phyloP scores from a whole-genome alignment of 2,888 invertebrate genomes.

The Zhuqinia jingwanae region DNA sequence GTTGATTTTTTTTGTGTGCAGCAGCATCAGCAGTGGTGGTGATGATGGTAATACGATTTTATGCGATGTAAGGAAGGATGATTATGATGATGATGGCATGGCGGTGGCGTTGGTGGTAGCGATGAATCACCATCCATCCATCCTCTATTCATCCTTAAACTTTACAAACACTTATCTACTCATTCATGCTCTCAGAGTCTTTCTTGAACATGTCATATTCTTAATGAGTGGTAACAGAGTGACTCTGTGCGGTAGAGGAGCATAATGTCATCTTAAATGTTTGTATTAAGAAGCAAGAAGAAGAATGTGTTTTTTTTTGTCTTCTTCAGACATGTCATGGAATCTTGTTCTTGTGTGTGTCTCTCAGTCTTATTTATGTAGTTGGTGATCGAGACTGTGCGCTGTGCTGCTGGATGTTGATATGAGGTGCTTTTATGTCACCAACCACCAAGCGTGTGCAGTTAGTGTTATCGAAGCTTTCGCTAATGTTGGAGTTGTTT shows the following conservation, averaged over 20 bases:
- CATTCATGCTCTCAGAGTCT: conserved; percentile 24
- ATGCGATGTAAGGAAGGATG: conserved; percentile 23
- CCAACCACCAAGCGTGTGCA: too few species aligned
- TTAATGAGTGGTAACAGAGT: neutral
- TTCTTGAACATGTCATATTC: conserved; percentile 10
- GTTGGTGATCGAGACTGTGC: too few species aligned
- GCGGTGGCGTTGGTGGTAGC: neutral
- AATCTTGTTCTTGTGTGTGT: too few species aligned
- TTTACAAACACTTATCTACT: conserved; percentile 48
- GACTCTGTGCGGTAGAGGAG: neutral
- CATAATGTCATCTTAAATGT: neutral
- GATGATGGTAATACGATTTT: too few species aligned
- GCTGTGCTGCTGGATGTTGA: too few species aligned
- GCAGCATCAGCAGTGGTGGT: too few species aligned
- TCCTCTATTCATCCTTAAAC: conserved; percentile 36
- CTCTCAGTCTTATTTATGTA: too few species aligned
- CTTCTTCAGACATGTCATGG: neutral
- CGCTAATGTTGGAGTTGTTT: too few species aligned
- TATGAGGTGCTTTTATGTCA: too few species aligned
- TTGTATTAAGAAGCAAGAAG: neutral
- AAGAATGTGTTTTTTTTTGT: neutral
- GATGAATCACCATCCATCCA: conserved; percentile 31
- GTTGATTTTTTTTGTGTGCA: conserved; percentile 17
- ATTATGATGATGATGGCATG: conserved; percentile 25
- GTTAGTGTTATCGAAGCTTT: too few species aligned